Conservation (phyloP, 2,888 invertebrate species). For the Perdita meconis region DNA sequence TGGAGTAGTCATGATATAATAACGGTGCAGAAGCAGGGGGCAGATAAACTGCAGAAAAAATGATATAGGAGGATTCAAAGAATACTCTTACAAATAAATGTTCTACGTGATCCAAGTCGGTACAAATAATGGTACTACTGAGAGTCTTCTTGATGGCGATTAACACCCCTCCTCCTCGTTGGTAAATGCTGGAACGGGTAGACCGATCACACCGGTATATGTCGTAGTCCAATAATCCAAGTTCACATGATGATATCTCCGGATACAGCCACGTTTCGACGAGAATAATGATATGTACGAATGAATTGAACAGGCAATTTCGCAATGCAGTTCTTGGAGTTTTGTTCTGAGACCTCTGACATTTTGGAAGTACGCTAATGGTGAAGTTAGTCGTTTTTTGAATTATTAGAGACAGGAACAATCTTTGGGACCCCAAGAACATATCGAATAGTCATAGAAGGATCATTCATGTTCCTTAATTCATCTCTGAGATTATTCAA, state of each 20-base stretch:
- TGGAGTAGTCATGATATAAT: too few relatives aligned
- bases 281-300: neutral
- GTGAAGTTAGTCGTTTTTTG: neutral
- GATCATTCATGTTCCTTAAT: neutral
- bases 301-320: neutral
- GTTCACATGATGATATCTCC: neutral
- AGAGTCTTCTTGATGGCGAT: neutral
- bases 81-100: neutral
- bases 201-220: neutral
- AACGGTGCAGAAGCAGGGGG: too few relatives aligned
- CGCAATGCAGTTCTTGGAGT: neutral
- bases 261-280: neutral
- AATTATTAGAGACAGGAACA: neutral
- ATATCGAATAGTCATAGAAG: neutral
- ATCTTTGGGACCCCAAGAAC: neutral
- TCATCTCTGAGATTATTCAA: neutral
- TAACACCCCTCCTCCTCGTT: neutral
- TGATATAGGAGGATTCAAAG: neutral
- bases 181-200: neutral
- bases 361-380: neutral
- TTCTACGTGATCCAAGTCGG: neutral
- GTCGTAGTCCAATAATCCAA: neutral
- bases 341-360: neutral
- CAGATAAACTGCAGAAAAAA: too few relatives aligned
- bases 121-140: neutral